Percentiles rank a stretch among this genome's conserved stretches.
phyloP scores from a whole-genome alignment of 2,888 invertebrate genomes.

The Cephus nigrinus region DNA sequence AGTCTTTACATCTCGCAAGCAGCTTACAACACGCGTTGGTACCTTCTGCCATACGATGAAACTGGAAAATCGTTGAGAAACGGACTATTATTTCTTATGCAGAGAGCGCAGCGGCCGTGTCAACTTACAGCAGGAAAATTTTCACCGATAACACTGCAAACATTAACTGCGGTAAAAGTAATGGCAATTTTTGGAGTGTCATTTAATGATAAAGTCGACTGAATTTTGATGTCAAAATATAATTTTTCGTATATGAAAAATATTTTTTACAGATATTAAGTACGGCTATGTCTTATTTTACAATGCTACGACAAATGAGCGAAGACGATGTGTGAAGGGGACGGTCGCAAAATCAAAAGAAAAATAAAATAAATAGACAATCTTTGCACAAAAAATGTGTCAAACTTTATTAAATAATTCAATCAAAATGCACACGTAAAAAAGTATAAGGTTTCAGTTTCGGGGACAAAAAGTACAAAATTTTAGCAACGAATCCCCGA shows the following conservation, averaged over 20 bases:
- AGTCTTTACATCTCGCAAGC: slow-evolving; percentile 38
- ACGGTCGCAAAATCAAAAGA: neutral
- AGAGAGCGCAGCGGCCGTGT: slow-evolving; percentile 39
- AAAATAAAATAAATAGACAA: too few relatives aligned
- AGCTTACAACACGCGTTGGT: slow-evolving; percentile 41
- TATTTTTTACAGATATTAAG: slow-evolving; percentile 26
- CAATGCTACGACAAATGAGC: slow-evolving; percentile 31
- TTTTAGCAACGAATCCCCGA: too few relatives aligned
- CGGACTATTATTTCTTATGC: slow-evolving; percentile 35
- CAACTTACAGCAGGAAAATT: slow-evolving; percentile 45
- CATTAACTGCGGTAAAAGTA: slow-evolving; percentile 38
- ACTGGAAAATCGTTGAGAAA: slow-evolving; percentile 30
- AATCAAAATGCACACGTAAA: too few relatives aligned
- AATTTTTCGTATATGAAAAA: too few relatives aligned
- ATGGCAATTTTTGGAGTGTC: neutral
- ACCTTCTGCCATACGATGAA: slow-evolving; percentile 28
- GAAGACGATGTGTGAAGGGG: slow-evolving; percentile 10
- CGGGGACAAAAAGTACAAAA: too few relatives aligned
- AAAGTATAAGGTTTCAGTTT: too few relatives aligned
- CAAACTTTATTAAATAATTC: too few relatives aligned
- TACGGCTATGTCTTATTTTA: slow-evolving; percentile 34
- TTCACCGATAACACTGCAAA: slow-evolving; percentile 41
- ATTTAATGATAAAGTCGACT: neutral
- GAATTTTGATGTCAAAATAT: neutral
- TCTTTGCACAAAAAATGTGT: too few relatives aligned